Conservation (phyloP, 2,888 invertebrate genomes). For the Heliconius sara region DNA sequence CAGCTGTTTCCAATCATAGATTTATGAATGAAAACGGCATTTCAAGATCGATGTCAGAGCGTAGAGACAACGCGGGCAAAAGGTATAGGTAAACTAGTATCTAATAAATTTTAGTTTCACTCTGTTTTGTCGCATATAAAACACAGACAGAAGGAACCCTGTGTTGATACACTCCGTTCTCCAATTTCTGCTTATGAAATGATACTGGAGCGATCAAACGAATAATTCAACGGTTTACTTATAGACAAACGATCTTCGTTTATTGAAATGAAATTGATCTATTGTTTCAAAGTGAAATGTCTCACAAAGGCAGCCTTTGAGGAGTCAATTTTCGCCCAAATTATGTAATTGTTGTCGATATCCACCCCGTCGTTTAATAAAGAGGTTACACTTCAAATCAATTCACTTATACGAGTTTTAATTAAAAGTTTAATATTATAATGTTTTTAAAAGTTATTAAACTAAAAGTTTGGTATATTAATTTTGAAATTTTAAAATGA, state of each 20-base stretch:
- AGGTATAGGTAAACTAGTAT: no score
- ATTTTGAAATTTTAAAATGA: background rate
- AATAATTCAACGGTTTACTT: background rate
- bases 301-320: constrained; percentile 13
- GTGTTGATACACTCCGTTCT: background rate
- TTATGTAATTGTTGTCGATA: constrained; percentile 41
- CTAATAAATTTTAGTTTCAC: no score
- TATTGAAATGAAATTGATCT: constrained; percentile 25
- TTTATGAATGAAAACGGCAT: no score
- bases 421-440: constrained; percentile 1
- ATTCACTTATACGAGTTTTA: constrained; percentile 7
- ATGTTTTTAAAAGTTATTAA: background rate
- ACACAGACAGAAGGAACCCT: background rate
- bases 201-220: no score
- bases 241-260: constrained; percentile 5
- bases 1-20: no score
- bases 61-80: no score
- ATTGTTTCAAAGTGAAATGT: constrained; percentile 17
- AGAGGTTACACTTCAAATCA: constrained; percentile 24
- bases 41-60: no score
- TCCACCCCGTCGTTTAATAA: constrained; percentile 31
- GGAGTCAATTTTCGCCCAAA: constrained; percentile 36
- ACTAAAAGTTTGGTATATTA: no score
- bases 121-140: no score
- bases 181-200: background rate